phyloP scores from a whole-genome alignment of 30 jellyfish, hydroid and myxozoan genomes.

The Cassiopea xamachana region DNA sequence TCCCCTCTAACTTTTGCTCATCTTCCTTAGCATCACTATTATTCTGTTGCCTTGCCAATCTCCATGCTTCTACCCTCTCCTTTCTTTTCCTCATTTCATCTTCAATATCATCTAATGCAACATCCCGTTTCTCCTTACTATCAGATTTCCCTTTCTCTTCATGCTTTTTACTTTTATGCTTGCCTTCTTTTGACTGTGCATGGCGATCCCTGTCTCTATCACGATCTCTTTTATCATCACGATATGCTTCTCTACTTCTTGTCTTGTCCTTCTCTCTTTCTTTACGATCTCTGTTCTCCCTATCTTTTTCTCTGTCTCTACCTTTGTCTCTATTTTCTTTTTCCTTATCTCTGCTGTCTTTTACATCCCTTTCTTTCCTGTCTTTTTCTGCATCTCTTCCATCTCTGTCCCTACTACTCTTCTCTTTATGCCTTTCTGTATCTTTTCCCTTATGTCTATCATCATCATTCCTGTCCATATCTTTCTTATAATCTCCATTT shows the following conservation, averaged over 20 bases:
- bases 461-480: conserved; percentile 29
- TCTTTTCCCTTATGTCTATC: conserved; percentile 9
- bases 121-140: conserved; percentile 27
- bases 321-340: conserved; percentile 38
- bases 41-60: conserved; percentile 74
- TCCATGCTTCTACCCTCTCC: conserved; percentile 99
- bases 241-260: conserved; percentile 18
- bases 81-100: conserved; percentile 95
- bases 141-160: conserved; percentile 51
- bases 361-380: conserved; percentile 29
- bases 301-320: conserved; percentile 32
- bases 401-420: conserved; percentile 14
- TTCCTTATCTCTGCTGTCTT: conserved; percentile 35
- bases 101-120: conserved; percentile 70
- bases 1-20: conserved; percentile 57
- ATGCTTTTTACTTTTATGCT: conserved; percentile 25
- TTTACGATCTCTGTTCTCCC: conserved; percentile 40
- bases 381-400: conserved; percentile 11
- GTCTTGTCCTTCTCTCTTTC: conserved; percentile 30
- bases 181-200: conserved; percentile 43
- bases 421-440: conserved; percentile 7
- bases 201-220: conserved; percentile 54
- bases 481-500: conserved; percentile 33
- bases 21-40: conserved; percentile 40
- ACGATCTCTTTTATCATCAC: conserved; percentile 47